Evolutionary conservation across 2,888 invertebrate genomes (phyloP).

Genomic region (Sinohyriopsis cumingii): DNA sequence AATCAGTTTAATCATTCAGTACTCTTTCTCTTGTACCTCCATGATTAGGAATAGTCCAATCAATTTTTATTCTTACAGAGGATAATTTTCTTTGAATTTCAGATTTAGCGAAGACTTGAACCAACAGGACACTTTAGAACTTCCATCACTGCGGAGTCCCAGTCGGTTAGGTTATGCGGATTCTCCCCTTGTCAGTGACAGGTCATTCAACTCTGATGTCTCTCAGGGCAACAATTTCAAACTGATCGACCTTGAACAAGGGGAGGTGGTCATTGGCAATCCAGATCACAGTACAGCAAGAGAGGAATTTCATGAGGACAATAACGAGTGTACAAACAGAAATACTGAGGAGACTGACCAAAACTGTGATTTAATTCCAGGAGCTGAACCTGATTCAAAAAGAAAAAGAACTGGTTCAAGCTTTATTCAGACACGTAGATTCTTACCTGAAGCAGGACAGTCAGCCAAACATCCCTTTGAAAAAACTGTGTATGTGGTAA

Average conservation of each 20-base stretch:
- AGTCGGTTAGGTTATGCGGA: constrained; percentile 45
- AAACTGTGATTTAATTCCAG: constrained; percentile 29
- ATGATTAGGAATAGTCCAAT: too few relatives aligned
- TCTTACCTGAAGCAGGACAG: constrained; percentile 20
- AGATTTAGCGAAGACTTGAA: too few relatives aligned
- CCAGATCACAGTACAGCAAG: constrained; percentile 5
- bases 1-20: too few relatives aligned
- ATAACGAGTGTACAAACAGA: constrained; percentile 2
- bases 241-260: constrained; percentile 32
- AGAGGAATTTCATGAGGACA: neutral
- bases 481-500: constrained; percentile 37
- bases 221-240: constrained; percentile 28
- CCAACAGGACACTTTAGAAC: too few relatives aligned
- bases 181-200: constrained; percentile 14
- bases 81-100: too few relatives aligned
- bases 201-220: constrained; percentile 33
- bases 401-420: constrained; percentile 12
- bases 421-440: constrained; percentile 33
- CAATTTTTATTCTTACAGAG: too few relatives aligned
- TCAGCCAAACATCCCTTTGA: constrained; percentile 34
- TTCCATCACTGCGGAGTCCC: constrained; percentile 22
- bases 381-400: constrained; percentile 6
- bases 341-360: constrained; percentile 30
- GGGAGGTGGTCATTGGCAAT: constrained; percentile 13
- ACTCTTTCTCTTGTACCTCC: too few relatives aligned